Base-by-base conservation (phyloP, 2,113 vertebrate species). In the Cololabis saira region DNA sequence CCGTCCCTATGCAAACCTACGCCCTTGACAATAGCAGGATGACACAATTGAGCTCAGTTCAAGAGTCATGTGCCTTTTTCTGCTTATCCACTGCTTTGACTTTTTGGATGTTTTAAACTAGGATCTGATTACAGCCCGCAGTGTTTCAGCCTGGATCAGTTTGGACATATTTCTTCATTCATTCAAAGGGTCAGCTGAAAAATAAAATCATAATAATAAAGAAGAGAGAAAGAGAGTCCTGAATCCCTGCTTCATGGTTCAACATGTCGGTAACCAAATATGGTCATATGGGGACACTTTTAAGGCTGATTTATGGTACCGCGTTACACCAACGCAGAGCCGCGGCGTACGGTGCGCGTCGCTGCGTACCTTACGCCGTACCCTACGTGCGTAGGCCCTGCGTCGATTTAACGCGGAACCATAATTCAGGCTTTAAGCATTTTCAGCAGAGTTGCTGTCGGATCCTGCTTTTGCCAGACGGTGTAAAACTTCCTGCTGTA, bases 191-290 rank as follows among this genome's bases (percentile, higher is more conserved):
- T 71, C 71, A 67, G 33, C 41, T 73, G 50, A 24, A 57, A 53
- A 47, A 15, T 2, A 18, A 7, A 45, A 45, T 1, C 3, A 7
- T 37, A 9, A 37, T 18, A 17, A 47, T 18, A n/a, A 14, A 44
- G 16, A 44, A 14, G 18, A 12, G 14, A 43, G 37, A 58, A 62
- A 15, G 37, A 59, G n/a, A 61, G 57, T 12, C 41, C 68, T 67
- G 62, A 18, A 61, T 52, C 48, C 70, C 48, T 24, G 21, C 54
- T 75, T 78, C 68, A 58, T 43, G 24, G 56, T 80, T 78, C 72
- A 72, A 81, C 77, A 57, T 58, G 41, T 54, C 75, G 49, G 81
- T 90, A 75, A 87, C 91, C 90, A 90, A 91, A 92, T 91, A 92
- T 85, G 90, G 90, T 85, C 82, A 92, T 57, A 37, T 57, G 58